Evolutionary conservation across 2,113 vertebrate species (phyloP).

Genomic region (Urocolius indicus): DNA sequence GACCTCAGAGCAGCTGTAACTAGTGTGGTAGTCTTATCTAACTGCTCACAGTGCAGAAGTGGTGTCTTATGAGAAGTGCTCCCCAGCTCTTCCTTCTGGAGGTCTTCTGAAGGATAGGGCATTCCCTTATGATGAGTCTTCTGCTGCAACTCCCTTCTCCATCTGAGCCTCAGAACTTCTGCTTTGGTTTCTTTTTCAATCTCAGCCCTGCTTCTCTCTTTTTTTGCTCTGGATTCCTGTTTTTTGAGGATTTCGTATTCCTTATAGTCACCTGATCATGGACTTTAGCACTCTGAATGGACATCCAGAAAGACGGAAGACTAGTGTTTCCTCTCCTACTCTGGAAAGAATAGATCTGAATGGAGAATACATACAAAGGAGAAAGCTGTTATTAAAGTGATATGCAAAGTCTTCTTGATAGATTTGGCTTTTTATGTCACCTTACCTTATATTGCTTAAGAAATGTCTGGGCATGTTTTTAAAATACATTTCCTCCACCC

Average conservation of each 20-base stretch:
- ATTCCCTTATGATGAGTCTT: neutral
- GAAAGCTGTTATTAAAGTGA: neutral
- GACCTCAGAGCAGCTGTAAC: neutral
- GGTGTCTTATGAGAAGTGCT: neutral
- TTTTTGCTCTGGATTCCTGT: neutral
- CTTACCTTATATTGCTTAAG: slow-evolving; percentile 16
- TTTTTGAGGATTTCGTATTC: neutral
- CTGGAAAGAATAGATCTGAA: neutral
- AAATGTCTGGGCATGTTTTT: neutral
- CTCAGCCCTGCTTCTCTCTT: neutral
- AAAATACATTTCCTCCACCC: slow-evolving; percentile 6
- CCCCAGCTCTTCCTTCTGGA: neutral
- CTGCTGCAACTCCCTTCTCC: neutral
- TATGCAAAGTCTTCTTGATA: neutral
- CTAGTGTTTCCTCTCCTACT: neutral
- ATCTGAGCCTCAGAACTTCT: neutral
- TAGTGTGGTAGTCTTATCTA: neutral
- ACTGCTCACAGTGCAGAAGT: neutral
- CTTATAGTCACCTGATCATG: neutral
- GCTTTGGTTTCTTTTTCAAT: neutral
- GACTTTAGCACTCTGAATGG: neutral
- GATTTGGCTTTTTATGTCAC: slow-evolving; percentile 15
- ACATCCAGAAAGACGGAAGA: neutral
- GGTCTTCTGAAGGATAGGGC: neutral
- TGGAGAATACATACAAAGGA: neutral